Evolutionary conservation across 1,140 invertebrate species (phyloP).

Genomic region (Diorhabda sublineata): DNA sequence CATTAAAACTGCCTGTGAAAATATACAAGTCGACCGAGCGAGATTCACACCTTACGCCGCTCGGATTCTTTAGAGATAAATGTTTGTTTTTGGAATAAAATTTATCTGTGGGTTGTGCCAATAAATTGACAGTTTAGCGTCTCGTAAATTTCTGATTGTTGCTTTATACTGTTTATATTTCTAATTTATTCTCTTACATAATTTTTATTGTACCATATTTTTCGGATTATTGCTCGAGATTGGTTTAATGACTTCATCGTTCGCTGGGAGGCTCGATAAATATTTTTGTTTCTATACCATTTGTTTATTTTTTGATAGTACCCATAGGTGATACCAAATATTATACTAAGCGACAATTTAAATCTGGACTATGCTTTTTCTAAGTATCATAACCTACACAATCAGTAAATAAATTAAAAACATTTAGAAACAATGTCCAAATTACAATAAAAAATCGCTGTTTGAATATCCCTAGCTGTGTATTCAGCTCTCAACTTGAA

Average conservation of each 20-base stretch:
- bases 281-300: not conserved
- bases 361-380: no score
- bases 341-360: no score
- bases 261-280: not conserved
- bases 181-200: not conserved
- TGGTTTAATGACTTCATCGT: not conserved
- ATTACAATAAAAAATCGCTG: no score
- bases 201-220: not conserved
- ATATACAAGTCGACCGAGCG: not conserved
- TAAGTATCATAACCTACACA: no score
- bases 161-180: not conserved
- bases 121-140: not conserved
- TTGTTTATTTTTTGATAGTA: no score
- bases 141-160: slow-evolving; percentile 1
- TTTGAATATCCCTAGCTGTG: no score
- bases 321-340: no score
- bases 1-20: not conserved
- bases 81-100: not conserved
- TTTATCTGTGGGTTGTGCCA: not conserved
- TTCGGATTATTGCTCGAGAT: not conserved
- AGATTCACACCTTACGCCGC: not conserved
- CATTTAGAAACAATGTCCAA: no score
- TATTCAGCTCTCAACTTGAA: no score
- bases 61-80: not conserved
- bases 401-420: no score